Percentiles rank a stretch among this genome's conserved stretches.
Conservation (phyloP, 2,113 vertebrate species). For the Ellobius talpinus region DNA sequence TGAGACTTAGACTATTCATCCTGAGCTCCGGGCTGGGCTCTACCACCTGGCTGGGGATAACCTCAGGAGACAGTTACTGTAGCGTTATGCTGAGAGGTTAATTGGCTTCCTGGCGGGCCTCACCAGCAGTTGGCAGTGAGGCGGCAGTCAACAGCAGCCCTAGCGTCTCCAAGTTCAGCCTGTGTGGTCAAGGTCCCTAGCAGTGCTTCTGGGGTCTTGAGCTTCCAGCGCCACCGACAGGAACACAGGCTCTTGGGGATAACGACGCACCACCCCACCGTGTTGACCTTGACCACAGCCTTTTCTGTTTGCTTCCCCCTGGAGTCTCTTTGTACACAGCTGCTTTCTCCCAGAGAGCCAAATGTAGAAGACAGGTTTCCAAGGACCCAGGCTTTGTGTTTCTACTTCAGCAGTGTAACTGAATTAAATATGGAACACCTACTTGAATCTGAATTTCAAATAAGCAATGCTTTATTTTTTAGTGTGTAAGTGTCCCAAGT, state of each 20-base stretch:
- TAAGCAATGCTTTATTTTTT: background rate
- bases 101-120: background rate
- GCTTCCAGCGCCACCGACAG: background rate
- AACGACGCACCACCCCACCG: background rate
- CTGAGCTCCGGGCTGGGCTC: background rate
- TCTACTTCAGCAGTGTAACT: background rate
- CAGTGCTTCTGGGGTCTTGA: background rate
- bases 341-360: background rate
- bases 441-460: background rate
- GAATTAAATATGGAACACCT: background rate
- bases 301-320: no score
- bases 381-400: background rate
- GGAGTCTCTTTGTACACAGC: background rate
- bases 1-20: background rate
- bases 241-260: background rate
- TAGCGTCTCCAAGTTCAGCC: background rate
- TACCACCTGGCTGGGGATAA: accelerated
- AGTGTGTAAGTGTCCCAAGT: background rate
- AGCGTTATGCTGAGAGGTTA: background rate
- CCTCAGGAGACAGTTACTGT: background rate
- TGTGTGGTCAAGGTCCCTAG: background rate
- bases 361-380: background rate
- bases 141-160: background rate
- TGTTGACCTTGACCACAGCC: background rate
- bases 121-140: background rate